phyloP scores from a whole-genome alignment of 1,140 invertebrate species.

The Drosophila mojavensis region DNA sequence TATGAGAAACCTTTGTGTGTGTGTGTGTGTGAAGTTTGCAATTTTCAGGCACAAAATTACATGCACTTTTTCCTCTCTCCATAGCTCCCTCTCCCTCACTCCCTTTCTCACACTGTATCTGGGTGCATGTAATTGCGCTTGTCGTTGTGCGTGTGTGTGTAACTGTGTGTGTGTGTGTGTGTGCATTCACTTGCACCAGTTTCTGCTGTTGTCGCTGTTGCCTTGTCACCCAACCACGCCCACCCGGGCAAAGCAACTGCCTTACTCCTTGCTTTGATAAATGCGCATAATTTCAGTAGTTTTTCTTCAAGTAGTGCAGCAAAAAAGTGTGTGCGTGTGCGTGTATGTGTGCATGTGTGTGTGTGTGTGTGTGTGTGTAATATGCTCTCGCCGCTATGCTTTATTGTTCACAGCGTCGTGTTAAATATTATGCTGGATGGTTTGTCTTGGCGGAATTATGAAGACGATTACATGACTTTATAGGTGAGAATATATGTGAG shows the following conservation, averaged over 20 bases:
- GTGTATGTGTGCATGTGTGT: slow-evolving; percentile 46
- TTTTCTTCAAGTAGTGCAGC: slow-evolving; percentile 61
- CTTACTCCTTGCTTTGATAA: slow-evolving; percentile 57
- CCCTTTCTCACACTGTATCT: not conserved
- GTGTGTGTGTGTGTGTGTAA: slow-evolving; percentile 47
- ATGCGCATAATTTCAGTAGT: slow-evolving; percentile 81
- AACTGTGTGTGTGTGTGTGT: slow-evolving; percentile 30
- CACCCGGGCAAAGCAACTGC: not conserved
- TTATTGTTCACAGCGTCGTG: slow-evolving; percentile 75
- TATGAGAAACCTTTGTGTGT: slow-evolving; percentile 15
- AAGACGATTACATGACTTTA: slow-evolving; percentile 81
- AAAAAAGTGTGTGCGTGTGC: slow-evolving; percentile 40
- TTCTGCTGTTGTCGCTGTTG: slow-evolving; percentile 30
- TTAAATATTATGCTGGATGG: slow-evolving; percentile 73
- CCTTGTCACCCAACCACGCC: slow-evolving; percentile 14
- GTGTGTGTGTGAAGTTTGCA: slow-evolving; percentile 57
- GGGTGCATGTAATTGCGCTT: slow-evolving; percentile 63
- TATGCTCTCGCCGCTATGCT: slow-evolving; percentile 55
- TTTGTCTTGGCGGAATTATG: slow-evolving; percentile 76
- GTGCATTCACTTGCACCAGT: slow-evolving; percentile 44
- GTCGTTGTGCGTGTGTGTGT: slow-evolving; percentile 45
- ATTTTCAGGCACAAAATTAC: slow-evolving; percentile 74
- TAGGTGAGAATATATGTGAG: slow-evolving; percentile 51
- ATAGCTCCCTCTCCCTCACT: no score
- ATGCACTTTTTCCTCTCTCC: slow-evolving; percentile 49